Conservation (phyloP, 2,888 invertebrate species). For the Rhyacophila evoluta region DNA sequence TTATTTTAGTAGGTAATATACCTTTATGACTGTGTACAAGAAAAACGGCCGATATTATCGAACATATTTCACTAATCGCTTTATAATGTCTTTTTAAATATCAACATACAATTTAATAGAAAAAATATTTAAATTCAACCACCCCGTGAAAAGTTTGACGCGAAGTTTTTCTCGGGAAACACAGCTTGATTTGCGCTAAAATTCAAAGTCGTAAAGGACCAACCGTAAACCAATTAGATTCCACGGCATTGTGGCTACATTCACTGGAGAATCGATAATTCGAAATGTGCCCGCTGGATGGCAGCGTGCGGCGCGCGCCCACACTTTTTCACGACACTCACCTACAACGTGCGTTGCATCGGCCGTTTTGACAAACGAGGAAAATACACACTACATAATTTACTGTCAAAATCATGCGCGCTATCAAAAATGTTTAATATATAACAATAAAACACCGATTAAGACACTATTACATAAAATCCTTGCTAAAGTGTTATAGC, state of each 20-base stretch:
- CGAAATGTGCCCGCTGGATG: slow-evolving; percentile 70
- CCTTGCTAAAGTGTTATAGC: too few relatives aligned
- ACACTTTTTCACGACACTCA: slow-evolving; percentile 64
- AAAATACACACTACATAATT: not conserved
- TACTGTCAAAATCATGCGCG: not conserved
- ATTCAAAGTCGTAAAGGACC: slow-evolving; percentile 69
- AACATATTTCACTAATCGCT: not conserved
- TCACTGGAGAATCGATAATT: slow-evolving; percentile 69
- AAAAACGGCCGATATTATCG: not conserved
- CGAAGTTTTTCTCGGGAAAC: slow-evolving; percentile 19
- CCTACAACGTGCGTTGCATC: slow-evolving; percentile 57
- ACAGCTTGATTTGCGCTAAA: slow-evolving; percentile 61
- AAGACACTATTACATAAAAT: too few relatives aligned
- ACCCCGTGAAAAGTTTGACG: not conserved
- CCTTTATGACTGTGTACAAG: too few relatives aligned
- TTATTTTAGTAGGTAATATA: too few relatives aligned
- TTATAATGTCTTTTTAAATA: slow-evolving; percentile 5
- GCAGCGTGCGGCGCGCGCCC: slow-evolving; percentile 68
- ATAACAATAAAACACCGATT: too few relatives aligned
- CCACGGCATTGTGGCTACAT: slow-evolving; percentile 63
- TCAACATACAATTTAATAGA: not conserved
- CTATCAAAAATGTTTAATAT: not conserved
- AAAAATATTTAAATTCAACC: not conserved
- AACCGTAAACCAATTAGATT: slow-evolving; percentile 66
- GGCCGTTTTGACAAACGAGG: slow-evolving; percentile 13